Conservation (phyloP, 1,140 invertebrate species). For the Drosophila arizonae region DNA sequence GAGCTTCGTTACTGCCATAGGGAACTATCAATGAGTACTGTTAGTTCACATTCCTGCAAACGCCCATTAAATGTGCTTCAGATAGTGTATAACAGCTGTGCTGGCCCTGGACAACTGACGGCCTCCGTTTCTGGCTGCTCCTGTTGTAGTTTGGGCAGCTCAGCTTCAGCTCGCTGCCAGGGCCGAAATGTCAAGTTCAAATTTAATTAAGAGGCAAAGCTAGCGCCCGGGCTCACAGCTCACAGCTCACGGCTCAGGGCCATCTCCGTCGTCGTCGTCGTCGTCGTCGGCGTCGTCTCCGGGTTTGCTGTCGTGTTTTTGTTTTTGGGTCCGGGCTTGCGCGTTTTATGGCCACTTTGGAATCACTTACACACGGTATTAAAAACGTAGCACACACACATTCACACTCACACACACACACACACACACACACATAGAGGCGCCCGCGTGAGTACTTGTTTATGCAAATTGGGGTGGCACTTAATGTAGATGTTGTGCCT, state of each 20-base stretch:
- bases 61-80: background rate
- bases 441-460: background rate
- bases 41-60: too few species aligned
- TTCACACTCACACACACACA: background rate
- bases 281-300: background rate
- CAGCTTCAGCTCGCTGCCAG: conserved; percentile 24
- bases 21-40: too few species aligned
- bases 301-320: conserved; percentile 5
- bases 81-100: background rate
- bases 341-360: conserved; percentile 61
- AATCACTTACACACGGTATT: conserved; percentile 57
- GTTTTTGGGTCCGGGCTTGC: conserved; percentile 20
- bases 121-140: conserved; percentile 1
- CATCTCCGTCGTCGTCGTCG: background rate
- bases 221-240: conserved; percentile 22
- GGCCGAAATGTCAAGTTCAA: conserved; percentile 75
- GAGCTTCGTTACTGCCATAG: too few species aligned
- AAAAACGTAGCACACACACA: conserved; percentile 42
- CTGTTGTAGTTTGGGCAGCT: background rate
- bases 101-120: background rate
- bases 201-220: conserved; percentile 64
- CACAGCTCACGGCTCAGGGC: background rate
- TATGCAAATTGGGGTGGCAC: conserved; percentile 32
- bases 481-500: background rate
- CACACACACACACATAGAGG: conserved; percentile 2